phyloP scores from a whole-genome alignment of 2,113 vertebrate genomes.

The Anarrhichthys ocellatus region DNA sequence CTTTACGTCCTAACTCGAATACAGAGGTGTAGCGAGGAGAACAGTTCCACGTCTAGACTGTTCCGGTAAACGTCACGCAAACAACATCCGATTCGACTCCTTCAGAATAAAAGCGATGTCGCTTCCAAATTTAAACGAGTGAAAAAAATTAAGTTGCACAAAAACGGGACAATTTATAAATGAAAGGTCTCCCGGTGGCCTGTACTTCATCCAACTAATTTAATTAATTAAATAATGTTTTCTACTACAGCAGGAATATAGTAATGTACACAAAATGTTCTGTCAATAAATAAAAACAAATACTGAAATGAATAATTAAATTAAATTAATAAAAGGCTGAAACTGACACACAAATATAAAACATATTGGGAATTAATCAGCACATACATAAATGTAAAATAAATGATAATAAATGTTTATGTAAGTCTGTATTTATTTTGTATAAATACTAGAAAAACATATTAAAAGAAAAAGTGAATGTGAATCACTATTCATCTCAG shows the following conservation, averaged over 20 bases:
- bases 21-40: neutral
- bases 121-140: neutral
- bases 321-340: neutral
- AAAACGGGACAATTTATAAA: no score
- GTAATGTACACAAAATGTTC: neutral
- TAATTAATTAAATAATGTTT: neutral
- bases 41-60: neutral
- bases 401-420: neutral
- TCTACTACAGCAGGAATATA: neutral
- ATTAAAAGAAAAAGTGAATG: neutral
- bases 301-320: neutral
- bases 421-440: neutral
- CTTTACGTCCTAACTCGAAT: no score
- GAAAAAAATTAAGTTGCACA: neutral
- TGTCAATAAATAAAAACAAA: neutral
- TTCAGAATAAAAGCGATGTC: constrained; percentile 23
- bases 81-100: neutral
- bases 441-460: neutral
- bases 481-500: neutral
- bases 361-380: neutral
- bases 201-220: no score
- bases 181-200: no score
- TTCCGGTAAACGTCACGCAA: neutral
- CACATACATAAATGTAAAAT: neutral
- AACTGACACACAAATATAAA: neutral